Evolutionary conservation across 1,140 invertebrate species (phyloP), one percentile per base, ranked within the genome.

Genomic region (Scaptodrosophila lebanonensis): DNA sequence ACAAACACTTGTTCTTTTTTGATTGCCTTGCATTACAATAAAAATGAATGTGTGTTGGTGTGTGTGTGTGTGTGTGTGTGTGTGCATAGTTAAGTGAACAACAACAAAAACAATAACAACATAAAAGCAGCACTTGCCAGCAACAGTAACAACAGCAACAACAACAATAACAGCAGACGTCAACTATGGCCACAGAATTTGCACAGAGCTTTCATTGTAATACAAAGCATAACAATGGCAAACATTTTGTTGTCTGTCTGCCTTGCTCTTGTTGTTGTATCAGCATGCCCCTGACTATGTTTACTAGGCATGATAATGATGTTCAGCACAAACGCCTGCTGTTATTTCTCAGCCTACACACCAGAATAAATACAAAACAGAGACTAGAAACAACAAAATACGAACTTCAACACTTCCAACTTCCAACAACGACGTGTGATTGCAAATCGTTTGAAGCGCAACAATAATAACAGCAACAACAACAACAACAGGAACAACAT

Each of bases 201-300:
- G 79, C 72, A 77, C 73, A 68, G 64, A 77, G 73, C 73, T 79
- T 79, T 77, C 64, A 73, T 77, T 77, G 73, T 73, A 77, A 68
- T 77, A 77, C 79, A 75, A 72, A 77, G 49, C 56, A 35, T 65
- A 65, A 77, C 73, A 77, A 77, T 79, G 72, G 51, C 53, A 51
- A 64, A 48, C 44, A 53, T 65, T 60, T 63, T 53, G 9, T 12
- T 11, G 40, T 3, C 22, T 25, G 22, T 8, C 8, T n/a, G 5
- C 30, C 9, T 22, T 47, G 56, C 22, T 57, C 35, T 39, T 62
- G 48, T 27, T 65, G 44, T 13, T 54, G 16, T 15, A 15, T 8
- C 6, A 11, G 40, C 40, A 29, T 56, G 63, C 44, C 57, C 59
- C 57, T 72, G 39, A 68, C 59, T 65, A 25, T 25, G 22, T 44